Evolutionary conservation across 2,113 vertebrate species (phyloP), one percentile per base, ranked within the genome.

Genomic region (Arothron firmamentum): DNA sequence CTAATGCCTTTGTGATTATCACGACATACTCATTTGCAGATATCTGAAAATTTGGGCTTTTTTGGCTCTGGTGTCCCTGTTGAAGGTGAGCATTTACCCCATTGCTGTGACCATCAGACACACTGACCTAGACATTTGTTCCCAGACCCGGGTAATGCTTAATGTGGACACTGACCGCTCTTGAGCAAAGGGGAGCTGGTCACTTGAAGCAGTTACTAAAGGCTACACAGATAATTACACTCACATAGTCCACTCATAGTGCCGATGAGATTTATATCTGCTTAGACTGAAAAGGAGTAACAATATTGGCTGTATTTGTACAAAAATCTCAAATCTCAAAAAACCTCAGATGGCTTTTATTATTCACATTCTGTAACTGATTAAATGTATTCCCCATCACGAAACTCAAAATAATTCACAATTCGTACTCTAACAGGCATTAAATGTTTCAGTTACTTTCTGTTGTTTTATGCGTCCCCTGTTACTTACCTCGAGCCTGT

Each of bases 401-500:
- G 2, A 38, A 38, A 38, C 34, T 38, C 34, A 1, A 38, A 10
- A 38, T 38, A 45, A 5, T 45, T 45, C 12, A 12, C 43, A 45
- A 45, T 45, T 45, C 17, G 14, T 16, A 17, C 43, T 45, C 11
- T 43, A 43, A 43, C 41, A 43, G 6, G 41, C 11, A 15, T 3
- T 1, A 43, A 43, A 43, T 43, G 34, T 38, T 38, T 38, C 34
- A 38, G 34, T 38, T 38, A 2, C 34, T 12, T 38, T 38, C 10
- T 38, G 34, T 9, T 38, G 8, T 38, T 38, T 28, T 28, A 28
- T 5, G 25, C 16, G 6, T 45, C 16, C 2, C 3, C 16, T 3
- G 15, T 73, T 51, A 70, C 78, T 79, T 71, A 98, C 96, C 95
- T 99, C 96, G 67, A 98, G 87, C 73, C 96, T 90, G 88, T 93